phyloP scores from a whole-genome alignment of 2,113 vertebrate species.

The Isichthys henryi region DNA sequence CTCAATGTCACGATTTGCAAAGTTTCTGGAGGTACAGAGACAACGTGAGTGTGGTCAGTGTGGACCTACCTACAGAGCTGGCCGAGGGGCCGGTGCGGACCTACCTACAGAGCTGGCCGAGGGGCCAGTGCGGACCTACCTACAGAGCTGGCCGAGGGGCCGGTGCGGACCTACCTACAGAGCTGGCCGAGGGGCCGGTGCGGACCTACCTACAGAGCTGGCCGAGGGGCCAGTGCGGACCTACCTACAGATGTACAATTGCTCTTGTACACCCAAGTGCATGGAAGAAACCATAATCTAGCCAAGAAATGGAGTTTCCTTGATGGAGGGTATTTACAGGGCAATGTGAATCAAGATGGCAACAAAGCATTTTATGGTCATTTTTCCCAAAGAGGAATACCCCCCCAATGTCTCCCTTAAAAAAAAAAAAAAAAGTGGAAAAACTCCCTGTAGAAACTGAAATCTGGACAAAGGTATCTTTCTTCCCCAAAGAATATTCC shows the following conservation, averaged over 20 bases:
- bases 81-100: not conserved
- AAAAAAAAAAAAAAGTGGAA: not conserved
- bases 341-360: not conserved
- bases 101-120: not conserved
- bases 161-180: not conserved
- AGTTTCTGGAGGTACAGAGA: not conserved
- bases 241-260: not conserved
- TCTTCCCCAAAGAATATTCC: not conserved
- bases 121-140: not conserved
- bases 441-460: no score
- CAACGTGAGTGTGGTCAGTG: not conserved
- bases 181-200: no score
- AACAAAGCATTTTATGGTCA: not conserved
- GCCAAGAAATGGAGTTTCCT: not conserved
- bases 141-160: not conserved
- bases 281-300: not conserved
- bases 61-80: not conserved
- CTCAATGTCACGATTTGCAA: not conserved
- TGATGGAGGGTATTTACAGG: not conserved
- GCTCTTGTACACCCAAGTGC: not conserved
- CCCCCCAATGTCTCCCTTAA: not conserved
- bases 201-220: not conserved
- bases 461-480: not conserved
- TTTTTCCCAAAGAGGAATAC: not conserved
- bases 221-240: not conserved